Evolutionary conservation across 2,888 invertebrate species (phyloP).

Genomic region (Lasiommata megera): DNA sequence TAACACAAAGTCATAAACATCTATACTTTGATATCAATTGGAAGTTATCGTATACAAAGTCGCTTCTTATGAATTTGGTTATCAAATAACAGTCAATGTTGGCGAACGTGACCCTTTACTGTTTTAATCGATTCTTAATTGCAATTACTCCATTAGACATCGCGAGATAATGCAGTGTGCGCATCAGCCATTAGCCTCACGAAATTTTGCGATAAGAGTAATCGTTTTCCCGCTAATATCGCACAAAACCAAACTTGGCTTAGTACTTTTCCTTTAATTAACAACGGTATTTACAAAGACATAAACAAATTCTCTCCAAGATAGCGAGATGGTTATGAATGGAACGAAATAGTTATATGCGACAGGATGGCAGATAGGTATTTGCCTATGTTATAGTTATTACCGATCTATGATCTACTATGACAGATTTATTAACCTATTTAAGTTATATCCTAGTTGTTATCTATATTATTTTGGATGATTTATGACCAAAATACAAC

Average conservation of each 20-base stretch:
- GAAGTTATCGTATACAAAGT: not conserved
- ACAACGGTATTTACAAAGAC: too few relatives aligned
- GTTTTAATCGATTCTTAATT: slow-evolving; percentile 77
- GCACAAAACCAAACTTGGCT: slow-evolving; percentile 13
- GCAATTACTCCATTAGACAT: slow-evolving; percentile 67
- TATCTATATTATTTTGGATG: too few relatives aligned
- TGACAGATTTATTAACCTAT: too few relatives aligned
- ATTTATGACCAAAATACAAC: too few relatives aligned
- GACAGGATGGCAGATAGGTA: too few relatives aligned
- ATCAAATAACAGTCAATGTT: slow-evolving; percentile 51
- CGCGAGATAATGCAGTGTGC: slow-evolving; percentile 65
- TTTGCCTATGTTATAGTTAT: too few relatives aligned
- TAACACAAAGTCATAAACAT: too few relatives aligned
- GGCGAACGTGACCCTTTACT: slow-evolving; percentile 66
- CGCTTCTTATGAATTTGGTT: slow-evolving; percentile 36
- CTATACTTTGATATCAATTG: not conserved
- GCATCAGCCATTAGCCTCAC: slow-evolving; percentile 49
- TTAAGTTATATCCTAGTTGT: too few relatives aligned
- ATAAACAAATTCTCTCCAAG: too few relatives aligned
- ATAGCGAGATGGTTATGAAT: too few relatives aligned
- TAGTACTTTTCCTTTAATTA: slow-evolving; percentile 6
- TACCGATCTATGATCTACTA: too few relatives aligned
- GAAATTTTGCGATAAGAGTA: slow-evolving; percentile 56
- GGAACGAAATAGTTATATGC: too few relatives aligned
- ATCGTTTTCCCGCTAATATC: slow-evolving; percentile 25